Conservation (phyloP, 2,797 vertebrate genomes). For the Girardinus metallicus region DNA sequence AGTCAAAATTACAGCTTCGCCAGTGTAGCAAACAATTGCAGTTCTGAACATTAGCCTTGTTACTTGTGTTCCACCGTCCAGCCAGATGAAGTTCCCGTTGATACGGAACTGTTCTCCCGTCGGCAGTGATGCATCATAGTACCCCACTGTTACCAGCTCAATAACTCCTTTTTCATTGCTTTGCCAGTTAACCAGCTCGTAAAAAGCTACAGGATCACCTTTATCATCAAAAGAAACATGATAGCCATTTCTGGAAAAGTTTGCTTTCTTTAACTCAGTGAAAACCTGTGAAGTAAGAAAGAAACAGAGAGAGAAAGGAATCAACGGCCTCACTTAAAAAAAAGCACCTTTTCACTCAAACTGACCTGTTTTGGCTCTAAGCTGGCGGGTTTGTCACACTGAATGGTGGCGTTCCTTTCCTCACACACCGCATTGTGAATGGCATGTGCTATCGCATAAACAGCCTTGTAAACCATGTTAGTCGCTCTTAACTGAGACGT, state of each 20-base stretch:
- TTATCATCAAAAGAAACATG: slow-evolving; percentile 77
- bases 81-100: slow-evolving; percentile 63
- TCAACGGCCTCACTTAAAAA: not conserved
- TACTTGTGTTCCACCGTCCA: slow-evolving; percentile 49
- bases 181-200: slow-evolving; percentile 82
- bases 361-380: slow-evolving; percentile 64
- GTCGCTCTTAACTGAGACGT: slow-evolving; percentile 70
- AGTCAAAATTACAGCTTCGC: not conserved
- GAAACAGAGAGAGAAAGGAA: not conserved
- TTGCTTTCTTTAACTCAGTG: not conserved
- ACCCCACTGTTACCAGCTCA: slow-evolving; percentile 71
- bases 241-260: slow-evolving; percentile 58
- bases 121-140: slow-evolving; percentile 69
- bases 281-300: not conserved
- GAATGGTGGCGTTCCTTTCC: slow-evolving; percentile 21
- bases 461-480: slow-evolving; percentile 81
- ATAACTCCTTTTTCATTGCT: slow-evolving; percentile 44
- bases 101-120: slow-evolving; percentile 65
- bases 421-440: slow-evolving; percentile 67
- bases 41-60: slow-evolving; percentile 28
- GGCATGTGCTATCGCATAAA: slow-evolving; percentile 76
- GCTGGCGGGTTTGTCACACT: slow-evolving; percentile 50
- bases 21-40: not conserved
- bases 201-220: slow-evolving; percentile 76
- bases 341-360: not conserved